Conservation (phyloP, 2,888 invertebrate genomes). For the Luperina testacea region DNA sequence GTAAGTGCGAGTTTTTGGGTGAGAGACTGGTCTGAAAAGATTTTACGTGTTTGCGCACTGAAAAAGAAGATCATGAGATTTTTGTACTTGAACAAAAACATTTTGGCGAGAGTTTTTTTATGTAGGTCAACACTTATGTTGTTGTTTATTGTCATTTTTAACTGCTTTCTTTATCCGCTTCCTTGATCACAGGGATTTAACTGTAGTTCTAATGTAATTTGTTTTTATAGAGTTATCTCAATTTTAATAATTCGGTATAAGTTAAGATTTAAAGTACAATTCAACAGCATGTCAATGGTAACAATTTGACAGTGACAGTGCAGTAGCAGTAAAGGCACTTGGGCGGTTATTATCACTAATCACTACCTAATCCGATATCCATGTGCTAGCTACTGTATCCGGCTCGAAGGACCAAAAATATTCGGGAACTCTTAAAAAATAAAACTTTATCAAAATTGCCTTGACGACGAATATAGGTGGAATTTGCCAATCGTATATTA, state of each 20-base stretch:
- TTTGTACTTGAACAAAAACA: background rate
- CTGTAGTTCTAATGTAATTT: background rate
- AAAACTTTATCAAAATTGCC: background rate
- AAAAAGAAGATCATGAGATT: constrained; percentile 1
- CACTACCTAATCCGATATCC: background rate
- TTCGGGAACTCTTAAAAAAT: background rate
- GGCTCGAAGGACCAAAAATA: constrained; percentile 2
- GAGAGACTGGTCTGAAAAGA: constrained; percentile 13
- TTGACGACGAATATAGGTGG: background rate
- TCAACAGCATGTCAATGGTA: too few species aligned
- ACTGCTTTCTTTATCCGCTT: background rate
- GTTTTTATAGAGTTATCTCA: background rate
- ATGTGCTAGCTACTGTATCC: background rate
- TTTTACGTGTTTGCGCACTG: constrained; percentile 25
- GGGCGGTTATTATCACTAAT: background rate
- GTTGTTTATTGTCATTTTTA: background rate
- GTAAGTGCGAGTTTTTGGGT: constrained; percentile 40
- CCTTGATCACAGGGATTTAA: background rate
- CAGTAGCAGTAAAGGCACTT: background rate
- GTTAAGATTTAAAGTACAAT: background rate
- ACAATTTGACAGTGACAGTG: background rate
- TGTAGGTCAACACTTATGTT: background rate
- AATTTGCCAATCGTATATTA: background rate
- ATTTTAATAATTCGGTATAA: too few species aligned
- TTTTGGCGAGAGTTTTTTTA: background rate